A percentile compares a stretch with the other conserved stretches of the same genome.
These are phyloP conservation scores for Pollenia angustigena DNA, from an alignment of 2,888 invertebrate genomes.

Conservation along the genomic window DNA sequence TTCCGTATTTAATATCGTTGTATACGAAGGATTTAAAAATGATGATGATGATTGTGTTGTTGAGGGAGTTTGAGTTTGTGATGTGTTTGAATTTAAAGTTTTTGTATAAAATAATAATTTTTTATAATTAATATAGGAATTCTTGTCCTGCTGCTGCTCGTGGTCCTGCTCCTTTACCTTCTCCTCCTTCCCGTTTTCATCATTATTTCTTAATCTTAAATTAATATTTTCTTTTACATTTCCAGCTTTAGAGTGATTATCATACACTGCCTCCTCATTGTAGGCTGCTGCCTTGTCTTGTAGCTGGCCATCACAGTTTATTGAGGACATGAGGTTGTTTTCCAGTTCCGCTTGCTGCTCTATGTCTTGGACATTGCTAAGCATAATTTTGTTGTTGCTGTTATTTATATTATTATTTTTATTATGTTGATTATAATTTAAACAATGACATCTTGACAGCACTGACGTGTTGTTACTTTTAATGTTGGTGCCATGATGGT, in stretches of 20 bases:
- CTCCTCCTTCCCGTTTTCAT: background rate
- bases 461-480: constrained; percentile 66
- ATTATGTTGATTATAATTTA: constrained; percentile 67
- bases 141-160: constrained; percentile 26
- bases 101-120: constrained; percentile 65
- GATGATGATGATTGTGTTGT: constrained; percentile 16
- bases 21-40: constrained; percentile 76
- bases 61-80: constrained; percentile 1
- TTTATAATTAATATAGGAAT: constrained; percentile 67
- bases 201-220: constrained; percentile 68
- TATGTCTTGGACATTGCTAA: constrained; percentile 64
- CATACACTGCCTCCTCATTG: constrained; percentile 45
- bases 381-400: constrained; percentile 51
- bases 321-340: constrained; percentile 51
- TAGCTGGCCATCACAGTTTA: constrained; percentile 67
- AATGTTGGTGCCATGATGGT: constrained; percentile 39
- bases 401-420: constrained; percentile 47
- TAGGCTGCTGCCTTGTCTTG: constrained; percentile 25
- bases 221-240: constrained; percentile 51
- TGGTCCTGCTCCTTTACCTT: background rate
- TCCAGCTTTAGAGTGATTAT: constrained; percentile 56
- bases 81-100: constrained; percentile 53
- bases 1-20: constrained; percentile 79
- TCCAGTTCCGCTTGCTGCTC: constrained; percentile 34
- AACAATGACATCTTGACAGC: constrained; percentile 72